Base-by-base conservation (phyloP, 2,888 invertebrate genomes). In the Biston stratarius region DNA sequence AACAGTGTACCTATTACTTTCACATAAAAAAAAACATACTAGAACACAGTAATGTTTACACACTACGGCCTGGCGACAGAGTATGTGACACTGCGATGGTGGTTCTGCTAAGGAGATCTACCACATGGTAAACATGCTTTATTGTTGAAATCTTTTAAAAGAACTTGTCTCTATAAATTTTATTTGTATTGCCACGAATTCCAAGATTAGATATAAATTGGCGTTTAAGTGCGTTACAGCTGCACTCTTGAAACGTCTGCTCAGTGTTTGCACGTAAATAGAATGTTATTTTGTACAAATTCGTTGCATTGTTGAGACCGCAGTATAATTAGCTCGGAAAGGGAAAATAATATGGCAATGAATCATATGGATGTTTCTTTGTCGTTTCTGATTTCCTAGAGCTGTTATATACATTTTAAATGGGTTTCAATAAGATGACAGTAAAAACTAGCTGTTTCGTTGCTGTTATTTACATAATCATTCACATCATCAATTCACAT, bases 231-330 rank as follows among this genome's bases (percentile, higher is more conserved):
- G 67, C 74, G 73, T 75, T 75, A 75, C 74, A 76, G 70, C 65
- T 68, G 53, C 67, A 65, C 76, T 69, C 72, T 74, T 65, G 69
- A 72, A 72, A 78, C 72, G 71, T 66, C 76, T 78, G 74, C 74
- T 66, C 75, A 74, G 69, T 77, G 78, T 77, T 77, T 70, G 70
- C 56, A 72, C 79, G 65, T 66, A 83, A 83, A 82, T 83, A 83
- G 77, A 75, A 67, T 63, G 72, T 73, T 79, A 79, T 79, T 79
- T 81, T 72, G 53, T 51, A 64, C 57, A 51, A 68, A 71, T 65
- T 68, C 69, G 45, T 66, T 65, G 67, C 71, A 72, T 72, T 74
- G 71, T 75, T 71, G 60, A 44, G 33, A 61, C 51, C 58, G 53
- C 45, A 48, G 48, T 51, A 63, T 62, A 61, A 47, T 57, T 69